These are phyloP conservation scores for Ferdinandea cuprea DNA, from an alignment of 2,888 invertebrate species.

Conservation along the genomic window DNA sequence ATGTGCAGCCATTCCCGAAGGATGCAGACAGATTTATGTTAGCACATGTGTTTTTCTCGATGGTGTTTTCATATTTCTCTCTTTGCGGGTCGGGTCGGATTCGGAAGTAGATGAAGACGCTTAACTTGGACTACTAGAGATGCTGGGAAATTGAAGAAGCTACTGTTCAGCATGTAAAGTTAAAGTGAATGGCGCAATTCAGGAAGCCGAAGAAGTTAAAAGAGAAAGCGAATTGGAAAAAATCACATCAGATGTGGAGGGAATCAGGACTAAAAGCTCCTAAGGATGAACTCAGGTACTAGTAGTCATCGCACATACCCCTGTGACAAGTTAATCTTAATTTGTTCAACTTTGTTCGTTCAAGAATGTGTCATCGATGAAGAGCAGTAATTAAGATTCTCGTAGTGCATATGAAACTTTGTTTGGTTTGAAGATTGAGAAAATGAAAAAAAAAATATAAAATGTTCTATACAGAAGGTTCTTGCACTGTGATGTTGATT, in stretches of 20 bases:
- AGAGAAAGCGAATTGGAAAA: not conserved
- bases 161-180: not conserved
- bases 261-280: not conserved
- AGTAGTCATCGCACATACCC: not conserved
- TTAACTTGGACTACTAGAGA: not conserved
- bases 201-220: slow-evolving; percentile 39
- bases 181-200: slow-evolving; percentile 32
- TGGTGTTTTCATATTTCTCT: slow-evolving; percentile 13
- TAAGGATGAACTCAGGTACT: not conserved
- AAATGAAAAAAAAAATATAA: too few species aligned
- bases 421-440: too few species aligned
- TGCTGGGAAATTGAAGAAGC: not conserved
- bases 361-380: not conserved
- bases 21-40: slow-evolving; percentile 74
- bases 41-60: slow-evolving; percentile 55
- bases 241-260: not conserved
- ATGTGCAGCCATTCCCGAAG: slow-evolving; percentile 66
- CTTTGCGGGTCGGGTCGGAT: not conserved
- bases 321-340: not conserved
- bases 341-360: not conserved
- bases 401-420: too few species aligned
- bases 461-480: too few species aligned
- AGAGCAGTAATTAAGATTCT: too few species aligned
- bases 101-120: not conserved
- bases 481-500: too few species aligned